Conservation (phyloP, 2,113 vertebrate genomes). For the Nasalis larvatus region DNA sequence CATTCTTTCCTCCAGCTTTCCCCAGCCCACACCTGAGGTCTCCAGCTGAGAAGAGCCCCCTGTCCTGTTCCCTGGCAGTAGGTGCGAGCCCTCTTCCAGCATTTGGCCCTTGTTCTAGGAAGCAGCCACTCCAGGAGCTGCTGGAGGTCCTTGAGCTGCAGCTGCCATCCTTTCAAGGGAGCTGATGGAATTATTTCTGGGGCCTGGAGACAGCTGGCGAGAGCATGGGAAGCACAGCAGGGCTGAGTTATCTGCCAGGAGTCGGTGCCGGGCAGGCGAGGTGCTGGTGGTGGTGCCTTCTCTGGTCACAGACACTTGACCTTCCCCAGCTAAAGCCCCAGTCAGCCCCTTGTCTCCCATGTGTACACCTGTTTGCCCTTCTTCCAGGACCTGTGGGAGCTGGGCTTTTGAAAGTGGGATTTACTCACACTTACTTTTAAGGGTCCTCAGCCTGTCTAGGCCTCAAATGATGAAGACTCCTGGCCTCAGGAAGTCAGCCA, state of each 20-base stretch:
- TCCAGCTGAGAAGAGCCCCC: neutral
- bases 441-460: neutral
- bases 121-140: neutral
- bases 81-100: neutral
- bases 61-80: neutral
- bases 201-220: slow-evolving; percentile 53
- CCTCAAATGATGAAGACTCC: neutral
- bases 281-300: neutral
- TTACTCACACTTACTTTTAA: neutral
- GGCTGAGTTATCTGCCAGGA: neutral
- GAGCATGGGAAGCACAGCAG: neutral
- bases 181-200: slow-evolving; percentile 53
- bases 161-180: slow-evolving; percentile 36
- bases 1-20: neutral
- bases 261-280: rapidly evolving
- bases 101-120: neutral
- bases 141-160: slow-evolving; percentile 15
- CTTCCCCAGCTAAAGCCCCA: neutral
- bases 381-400: neutral
- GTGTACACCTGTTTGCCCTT: neutral
- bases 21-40: neutral
- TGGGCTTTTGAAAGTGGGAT: neutral
- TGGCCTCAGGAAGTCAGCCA: neutral
- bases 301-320: neutral
- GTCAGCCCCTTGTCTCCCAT: neutral